Evolutionary conservation across 2,888 invertebrate genomes (phyloP).

Genomic region (Lypha dubia): DNA sequence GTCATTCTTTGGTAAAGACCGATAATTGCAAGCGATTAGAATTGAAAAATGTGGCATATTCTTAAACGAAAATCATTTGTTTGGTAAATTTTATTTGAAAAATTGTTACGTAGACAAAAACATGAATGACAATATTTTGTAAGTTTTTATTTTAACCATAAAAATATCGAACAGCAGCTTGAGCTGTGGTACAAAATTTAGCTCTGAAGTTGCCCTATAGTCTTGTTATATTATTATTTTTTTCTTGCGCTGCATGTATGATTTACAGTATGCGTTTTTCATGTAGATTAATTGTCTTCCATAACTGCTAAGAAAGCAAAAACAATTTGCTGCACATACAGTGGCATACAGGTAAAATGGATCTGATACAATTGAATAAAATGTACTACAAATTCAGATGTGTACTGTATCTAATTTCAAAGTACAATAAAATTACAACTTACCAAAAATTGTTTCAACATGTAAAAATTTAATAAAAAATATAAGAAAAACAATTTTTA

Average conservation of each 20-base stretch:
- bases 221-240: background rate
- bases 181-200: background rate
- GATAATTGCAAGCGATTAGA: conserved; percentile 62
- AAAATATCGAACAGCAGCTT: background rate
- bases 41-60: conserved; percentile 65
- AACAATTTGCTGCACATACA: background rate
- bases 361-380: too few species aligned
- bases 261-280: conserved; percentile 4
- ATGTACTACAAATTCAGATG: too few species aligned
- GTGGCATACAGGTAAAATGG: background rate
- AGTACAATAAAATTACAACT: too few species aligned
- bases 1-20: conserved; percentile 48
- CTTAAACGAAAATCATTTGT: conserved; percentile 59
- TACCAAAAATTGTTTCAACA: too few species aligned
- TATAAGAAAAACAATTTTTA: too few species aligned
- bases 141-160: conserved; percentile 4
- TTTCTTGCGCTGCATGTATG: background rate
- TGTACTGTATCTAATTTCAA: too few species aligned
- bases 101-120: conserved; percentile 40
- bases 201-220: conserved; percentile 5
- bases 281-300: conserved; percentile 32
- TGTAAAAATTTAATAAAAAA: too few species aligned
- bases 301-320: conserved; percentile 16
- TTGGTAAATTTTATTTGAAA: conserved; percentile 45
- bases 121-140: conserved; percentile 44